Evolutionary conservation across 2,113 vertebrate species (phyloP).

Genomic region (Aspidoscelis tigris): DNA sequence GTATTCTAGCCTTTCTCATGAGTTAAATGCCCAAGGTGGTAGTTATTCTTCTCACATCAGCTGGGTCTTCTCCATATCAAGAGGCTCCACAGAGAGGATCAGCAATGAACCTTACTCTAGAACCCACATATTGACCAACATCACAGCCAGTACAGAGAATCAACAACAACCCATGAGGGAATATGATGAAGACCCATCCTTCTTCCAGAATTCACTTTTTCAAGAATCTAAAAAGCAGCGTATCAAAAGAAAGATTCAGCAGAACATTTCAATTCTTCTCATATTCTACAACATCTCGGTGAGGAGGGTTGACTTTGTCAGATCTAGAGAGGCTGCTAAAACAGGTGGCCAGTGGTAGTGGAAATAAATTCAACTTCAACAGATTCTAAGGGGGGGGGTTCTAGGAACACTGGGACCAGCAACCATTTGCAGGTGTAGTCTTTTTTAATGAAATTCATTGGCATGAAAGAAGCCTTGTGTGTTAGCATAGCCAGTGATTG

Average conservation of each 20-base stretch:
- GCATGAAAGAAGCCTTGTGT: background rate
- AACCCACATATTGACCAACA: constrained; percentile 7
- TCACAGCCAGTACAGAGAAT: constrained; percentile 18
- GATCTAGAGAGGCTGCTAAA: background rate
- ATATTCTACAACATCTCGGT: constrained; percentile 58
- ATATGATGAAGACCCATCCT: background rate
- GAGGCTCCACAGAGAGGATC: background rate
- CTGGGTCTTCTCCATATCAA: constrained; percentile 45
- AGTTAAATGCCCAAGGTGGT: background rate
- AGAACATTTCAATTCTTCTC: constrained; percentile 53
- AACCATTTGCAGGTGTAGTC: background rate
- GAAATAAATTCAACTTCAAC: background rate
- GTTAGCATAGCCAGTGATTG: background rate
- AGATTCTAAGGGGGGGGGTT: background rate
- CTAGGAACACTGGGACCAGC: background rate
- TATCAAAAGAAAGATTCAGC: constrained; percentile 42
- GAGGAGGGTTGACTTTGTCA: constrained; percentile 1
- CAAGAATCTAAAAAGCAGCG: constrained; percentile 9
- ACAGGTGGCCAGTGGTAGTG: background rate
- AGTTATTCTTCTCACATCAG: background rate
- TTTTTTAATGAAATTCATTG: constrained; percentile 4
- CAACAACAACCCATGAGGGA: background rate
- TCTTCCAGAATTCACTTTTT: background rate
- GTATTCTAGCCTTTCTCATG: constrained; percentile 33
- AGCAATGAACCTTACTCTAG: constrained; percentile 7